These are phyloP conservation scores for Galeopterus variegatus DNA, from an alignment of 2,113 vertebrate species.

Conservation along the genomic window DNA sequence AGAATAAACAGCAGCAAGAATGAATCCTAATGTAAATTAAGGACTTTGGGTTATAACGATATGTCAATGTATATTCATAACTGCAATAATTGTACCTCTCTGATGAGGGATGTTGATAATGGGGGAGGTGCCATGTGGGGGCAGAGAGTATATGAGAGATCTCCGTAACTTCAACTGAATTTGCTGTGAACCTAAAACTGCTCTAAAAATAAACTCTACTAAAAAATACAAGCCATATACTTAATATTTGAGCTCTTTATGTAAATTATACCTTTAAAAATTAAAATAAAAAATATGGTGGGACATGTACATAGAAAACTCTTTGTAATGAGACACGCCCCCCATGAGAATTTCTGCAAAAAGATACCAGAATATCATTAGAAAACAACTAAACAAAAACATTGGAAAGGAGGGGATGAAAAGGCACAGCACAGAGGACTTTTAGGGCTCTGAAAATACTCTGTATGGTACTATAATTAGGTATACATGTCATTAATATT, in stretches of 20 bases:
- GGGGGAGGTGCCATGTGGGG: not conserved
- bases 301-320: not conserved
- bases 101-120: not conserved
- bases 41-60: not conserved
- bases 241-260: not conserved
- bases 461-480: not conserved
- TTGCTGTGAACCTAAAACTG: not conserved
- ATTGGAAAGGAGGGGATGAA: not conserved
- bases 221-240: not conserved
- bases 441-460: not conserved
- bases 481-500: not conserved
- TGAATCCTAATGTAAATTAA: not conserved
- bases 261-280: not conserved
- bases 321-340: not conserved
- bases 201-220: not conserved
- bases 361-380: not conserved
- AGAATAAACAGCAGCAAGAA: not conserved
- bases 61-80: not conserved
- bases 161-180: not conserved
- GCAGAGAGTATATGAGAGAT: not conserved
- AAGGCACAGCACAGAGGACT: not conserved
- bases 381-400: not conserved
- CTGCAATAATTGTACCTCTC: not conserved
- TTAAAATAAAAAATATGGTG: not conserved
- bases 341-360: not conserved